These are phyloP conservation scores for Glossophaga mutica DNA, from an alignment of 2,797 vertebrate species.

Conservation along the genomic window DNA sequence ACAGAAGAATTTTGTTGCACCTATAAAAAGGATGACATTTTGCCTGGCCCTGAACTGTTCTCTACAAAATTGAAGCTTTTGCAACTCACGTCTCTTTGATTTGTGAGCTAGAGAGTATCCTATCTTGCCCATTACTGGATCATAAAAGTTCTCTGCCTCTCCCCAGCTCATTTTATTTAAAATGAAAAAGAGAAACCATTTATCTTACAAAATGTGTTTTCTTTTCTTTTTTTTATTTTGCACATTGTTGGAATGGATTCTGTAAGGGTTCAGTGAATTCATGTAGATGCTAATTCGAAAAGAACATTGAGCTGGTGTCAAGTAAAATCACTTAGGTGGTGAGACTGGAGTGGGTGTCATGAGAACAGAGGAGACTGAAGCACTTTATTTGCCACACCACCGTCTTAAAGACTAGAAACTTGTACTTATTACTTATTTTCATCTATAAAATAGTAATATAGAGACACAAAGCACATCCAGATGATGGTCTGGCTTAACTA, in stretches of 20 bases:
- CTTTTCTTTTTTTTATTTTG: constrained; percentile 47
- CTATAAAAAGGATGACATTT: constrained; percentile 81
- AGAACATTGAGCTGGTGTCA: not conserved
- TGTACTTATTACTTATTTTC: constrained; percentile 38
- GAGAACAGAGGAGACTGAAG: not conserved
- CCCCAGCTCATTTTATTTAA: constrained; percentile 73
- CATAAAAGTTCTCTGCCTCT: constrained; percentile 74
- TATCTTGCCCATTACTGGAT: constrained; percentile 75
- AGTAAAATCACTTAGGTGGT: not conserved
- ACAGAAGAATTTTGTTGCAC: constrained; percentile 77
- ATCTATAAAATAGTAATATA: not conserved
- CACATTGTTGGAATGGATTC: constrained; percentile 10
- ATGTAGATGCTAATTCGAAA: constrained; percentile 59
- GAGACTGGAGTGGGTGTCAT: not conserved
- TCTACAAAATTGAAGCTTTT: constrained; percentile 78
- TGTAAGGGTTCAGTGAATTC: constrained; percentile 34
- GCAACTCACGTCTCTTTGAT: constrained; percentile 78
- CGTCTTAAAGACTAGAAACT: not conserved
- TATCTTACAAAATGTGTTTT: constrained; percentile 61
- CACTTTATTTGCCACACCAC: not conserved
- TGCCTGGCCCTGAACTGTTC: constrained; percentile 75
- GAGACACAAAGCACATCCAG: not conserved
- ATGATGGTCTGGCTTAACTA: not conserved
- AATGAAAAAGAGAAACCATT: constrained; percentile 57
- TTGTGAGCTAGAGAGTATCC: constrained; percentile 76